Evolutionary conservation across 2,888 invertebrate species (phyloP), one percentile per base, ranked within the genome.

Genomic region (Leucoma salicis): DNA sequence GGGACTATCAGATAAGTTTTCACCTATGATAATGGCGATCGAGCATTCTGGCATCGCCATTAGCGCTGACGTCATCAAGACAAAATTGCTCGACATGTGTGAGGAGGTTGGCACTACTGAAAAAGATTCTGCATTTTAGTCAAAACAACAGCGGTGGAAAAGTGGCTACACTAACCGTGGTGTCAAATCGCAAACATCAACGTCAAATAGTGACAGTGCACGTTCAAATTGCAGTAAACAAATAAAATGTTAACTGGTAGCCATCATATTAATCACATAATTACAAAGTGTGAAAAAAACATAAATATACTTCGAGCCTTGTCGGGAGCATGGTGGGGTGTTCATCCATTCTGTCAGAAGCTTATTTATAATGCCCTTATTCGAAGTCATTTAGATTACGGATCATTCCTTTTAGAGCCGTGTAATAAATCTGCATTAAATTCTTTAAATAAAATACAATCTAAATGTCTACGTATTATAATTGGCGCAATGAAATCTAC

Each of bases 241-340:
- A 27, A n/a, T 27, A 10, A 28, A 35, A 2, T 45, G 45, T n/a
- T 50, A 38, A n/a, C n/a, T n/a, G n/a, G n/a, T n/a, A n/a, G n/a
- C n/a, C n/a, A n/a, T n/a, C n/a, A n/a, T n/a, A n/a, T n/a, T n/a
- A n/a, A n/a, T n/a, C n/a, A n/a, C n/a, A n/a, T n/a, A n/a, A n/a
- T n/a, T n/a, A n/a, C n/a, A n/a, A n/a, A n/a, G n/a, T n/a, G n/a
- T n/a, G n/a, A n/a, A n/a, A n/a, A n/a, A n/a, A n/a, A n/a, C n/a
- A n/a, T n/a, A n/a, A n/a, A n/a, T n/a, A n/a, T n/a, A n/a, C n/a
- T n/a, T n/a, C n/a, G n/a, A n/a, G n/a, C n/a, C n/a, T n/a, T n/a
- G n/a, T n/a, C n/a, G n/a, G n/a, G n/a, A n/a, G n/a, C n/a, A n/a
- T n/a, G n/a, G n/a, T n/a, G n/a, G n/a, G n/a, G n/a, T n/a, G n/a